Evolutionary conservation across 1,140 invertebrate genomes (phyloP).

Genomic region (Calliphora vicina): DNA sequence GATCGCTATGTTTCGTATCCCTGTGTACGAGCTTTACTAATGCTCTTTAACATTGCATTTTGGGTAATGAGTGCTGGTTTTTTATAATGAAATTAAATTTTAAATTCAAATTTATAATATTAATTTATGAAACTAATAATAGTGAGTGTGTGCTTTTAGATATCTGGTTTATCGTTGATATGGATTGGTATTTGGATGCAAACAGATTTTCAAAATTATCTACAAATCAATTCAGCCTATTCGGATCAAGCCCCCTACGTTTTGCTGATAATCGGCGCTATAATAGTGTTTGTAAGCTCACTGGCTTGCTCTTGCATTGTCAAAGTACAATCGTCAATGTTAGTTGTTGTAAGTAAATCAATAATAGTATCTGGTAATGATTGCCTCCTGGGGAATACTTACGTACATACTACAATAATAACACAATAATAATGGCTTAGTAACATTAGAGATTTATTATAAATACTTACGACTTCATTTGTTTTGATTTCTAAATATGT

Average conservation of each 20-base stretch:
- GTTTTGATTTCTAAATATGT: too few relatives aligned
- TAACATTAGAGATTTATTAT: too few relatives aligned
- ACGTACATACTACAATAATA: too few relatives aligned
- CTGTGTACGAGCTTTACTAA: slow-evolving; percentile 29
- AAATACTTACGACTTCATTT: too few relatives aligned
- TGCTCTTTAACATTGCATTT: slow-evolving; percentile 37
- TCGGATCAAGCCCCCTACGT: slow-evolving; percentile 35
- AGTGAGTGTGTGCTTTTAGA: slow-evolving; percentile 16
- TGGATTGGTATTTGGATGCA: slow-evolving; percentile 40
- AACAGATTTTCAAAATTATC: slow-evolving; percentile 38
- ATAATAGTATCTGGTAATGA: background rate
- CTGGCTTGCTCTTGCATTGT: slow-evolving; percentile 39
- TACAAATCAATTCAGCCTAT: slow-evolving; percentile 36
- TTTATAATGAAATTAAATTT: background rate
- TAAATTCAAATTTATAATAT: background rate
- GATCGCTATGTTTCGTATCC: slow-evolving; percentile 25
- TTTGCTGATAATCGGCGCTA: slow-evolving; percentile 30
- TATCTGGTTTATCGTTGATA: slow-evolving; percentile 35
- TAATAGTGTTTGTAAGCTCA: slow-evolving; percentile 37
- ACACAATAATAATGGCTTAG: too few relatives aligned
- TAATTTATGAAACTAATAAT: background rate
- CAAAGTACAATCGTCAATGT: slow-evolving; percentile 34
- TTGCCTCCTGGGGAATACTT: too few relatives aligned
- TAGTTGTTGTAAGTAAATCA: slow-evolving; percentile 36
- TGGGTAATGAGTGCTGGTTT: slow-evolving; percentile 35